Conservation (phyloP, 2,113 vertebrate genomes). For the Protobothrops mucrosquamatus region DNA sequence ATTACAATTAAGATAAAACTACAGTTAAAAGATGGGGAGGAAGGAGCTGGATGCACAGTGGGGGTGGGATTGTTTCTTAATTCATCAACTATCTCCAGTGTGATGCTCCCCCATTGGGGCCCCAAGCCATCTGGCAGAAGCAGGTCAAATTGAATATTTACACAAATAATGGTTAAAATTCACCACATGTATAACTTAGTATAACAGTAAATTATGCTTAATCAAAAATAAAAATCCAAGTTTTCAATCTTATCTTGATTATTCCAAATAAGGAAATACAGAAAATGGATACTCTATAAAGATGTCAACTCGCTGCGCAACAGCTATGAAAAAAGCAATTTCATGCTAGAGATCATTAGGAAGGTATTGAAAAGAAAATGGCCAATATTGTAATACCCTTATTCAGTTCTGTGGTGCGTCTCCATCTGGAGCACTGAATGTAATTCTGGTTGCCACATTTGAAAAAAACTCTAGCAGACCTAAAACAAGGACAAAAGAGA, state of each 20-base stretch:
- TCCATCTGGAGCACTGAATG: background rate
- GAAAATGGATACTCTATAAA: background rate
- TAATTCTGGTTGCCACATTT: background rate
- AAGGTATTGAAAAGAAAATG: background rate
- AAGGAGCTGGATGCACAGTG: too few species aligned
- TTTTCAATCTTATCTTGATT: background rate
- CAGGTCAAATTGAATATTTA: background rate
- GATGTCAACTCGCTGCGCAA: background rate
- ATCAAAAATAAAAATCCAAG: background rate
- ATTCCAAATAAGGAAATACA: background rate
- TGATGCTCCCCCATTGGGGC: background rate
- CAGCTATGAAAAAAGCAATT: background rate
- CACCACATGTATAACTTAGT: background rate
- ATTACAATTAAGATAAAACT: too few species aligned
- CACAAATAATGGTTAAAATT: background rate
- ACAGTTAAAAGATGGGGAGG: too few species aligned
- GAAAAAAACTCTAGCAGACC: background rate
- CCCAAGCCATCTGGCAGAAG: background rate
- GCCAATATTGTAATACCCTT: background rate
- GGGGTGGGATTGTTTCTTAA: background rate
- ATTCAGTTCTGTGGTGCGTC: background rate
- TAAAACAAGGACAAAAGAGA: background rate
- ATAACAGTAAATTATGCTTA: background rate
- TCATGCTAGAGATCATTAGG: background rate
- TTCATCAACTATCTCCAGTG: background rate